These are phyloP conservation scores for Scolopax bukidnonensis DNA, from an alignment of 2,797 vertebrate genomes.

Conservation along the genomic window DNA sequence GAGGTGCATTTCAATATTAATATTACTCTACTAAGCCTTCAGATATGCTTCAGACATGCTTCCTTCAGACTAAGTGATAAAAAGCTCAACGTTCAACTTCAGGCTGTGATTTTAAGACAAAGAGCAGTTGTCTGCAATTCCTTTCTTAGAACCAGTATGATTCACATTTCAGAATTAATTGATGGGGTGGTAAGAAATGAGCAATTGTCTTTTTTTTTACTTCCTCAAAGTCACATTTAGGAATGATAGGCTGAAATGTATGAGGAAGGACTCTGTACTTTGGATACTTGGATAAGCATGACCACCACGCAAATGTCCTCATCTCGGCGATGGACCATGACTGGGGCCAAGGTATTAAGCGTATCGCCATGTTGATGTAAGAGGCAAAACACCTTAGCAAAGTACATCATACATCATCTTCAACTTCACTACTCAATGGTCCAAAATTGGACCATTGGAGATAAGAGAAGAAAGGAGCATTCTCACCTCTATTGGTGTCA, in stretches of 20 bases:
- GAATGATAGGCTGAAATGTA: not conserved
- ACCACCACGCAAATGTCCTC: not conserved
- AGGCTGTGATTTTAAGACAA: slow-evolving; percentile 58
- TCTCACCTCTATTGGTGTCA: slow-evolving; percentile 68
- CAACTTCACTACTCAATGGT: not conserved
- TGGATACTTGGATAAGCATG: rapidly evolving
- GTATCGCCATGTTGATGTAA: not conserved
- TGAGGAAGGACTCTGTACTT: not conserved
- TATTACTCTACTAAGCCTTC: not conserved
- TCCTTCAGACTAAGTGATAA: slow-evolving; percentile 28
- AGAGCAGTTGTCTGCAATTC: slow-evolving; percentile 35
- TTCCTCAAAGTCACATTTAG: not conserved
- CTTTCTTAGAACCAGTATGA: slow-evolving; percentile 29
- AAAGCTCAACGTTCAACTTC: not conserved
- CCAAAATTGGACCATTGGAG: not conserved
- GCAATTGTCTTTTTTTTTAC: not conserved
- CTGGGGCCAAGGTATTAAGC: not conserved
- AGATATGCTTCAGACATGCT: not conserved
- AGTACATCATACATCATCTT: not conserved
- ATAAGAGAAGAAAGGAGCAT: not conserved
- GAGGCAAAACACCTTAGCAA: not conserved
- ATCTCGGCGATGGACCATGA: rapidly evolving
- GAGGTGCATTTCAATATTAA: not conserved
- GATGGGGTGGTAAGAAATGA: slow-evolving; percentile 15
- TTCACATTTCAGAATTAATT: not conserved